Evolutionary conservation across 2,888 invertebrate genomes (phyloP), one percentile per base, ranked within the genome.

Genomic region (Synergus japonicus): DNA sequence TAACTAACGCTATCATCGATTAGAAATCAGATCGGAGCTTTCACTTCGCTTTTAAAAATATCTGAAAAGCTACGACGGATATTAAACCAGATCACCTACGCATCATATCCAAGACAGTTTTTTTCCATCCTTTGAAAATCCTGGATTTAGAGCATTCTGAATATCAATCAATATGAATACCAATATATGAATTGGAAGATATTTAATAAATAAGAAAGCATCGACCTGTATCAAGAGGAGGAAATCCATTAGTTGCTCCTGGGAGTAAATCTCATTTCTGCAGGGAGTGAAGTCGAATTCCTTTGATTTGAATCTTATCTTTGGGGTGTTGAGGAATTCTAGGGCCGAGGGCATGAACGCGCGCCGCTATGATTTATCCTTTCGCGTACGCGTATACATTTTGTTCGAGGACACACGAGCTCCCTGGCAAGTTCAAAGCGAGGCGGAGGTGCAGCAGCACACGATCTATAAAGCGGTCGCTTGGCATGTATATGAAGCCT

Each of bases 401-500:
- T 77, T 63, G 77, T 77, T 65, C 64, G 78, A 63, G 58, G 80
- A 80, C 80, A 69, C 76, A 66, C 66, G 66, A 80, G 78, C 49
- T 79, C 67, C 79, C 65, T 76, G 60, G 66, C 64, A 58, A 76
- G 76, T 64, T 76, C 64, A 37, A 54, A 73, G 54, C 44, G 18
- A 76, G 60, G 76, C 44, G 44, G 64, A 63, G 60, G 76, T 76
- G 76, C 63, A 60, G 44, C 76, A 64, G 44, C 46, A 77, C 81
- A 81, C 82, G 82, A 83, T 82, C 81, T 82, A 81, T 83, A 78
- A 77, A 82, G 77, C 79, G 73, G 77, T 83, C 79, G 73, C 73
- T 82, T 87, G 87, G 86, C 87, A 86, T 87, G 86, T 88, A 87
- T 89, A 89, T 88, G 87, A 89, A 88, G 89, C 88, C 89, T 90